Evolutionary conservation across 2,797 vertebrate species (phyloP), one percentile per base, ranked within the genome.

Genomic region (Falco concolor): DNA sequence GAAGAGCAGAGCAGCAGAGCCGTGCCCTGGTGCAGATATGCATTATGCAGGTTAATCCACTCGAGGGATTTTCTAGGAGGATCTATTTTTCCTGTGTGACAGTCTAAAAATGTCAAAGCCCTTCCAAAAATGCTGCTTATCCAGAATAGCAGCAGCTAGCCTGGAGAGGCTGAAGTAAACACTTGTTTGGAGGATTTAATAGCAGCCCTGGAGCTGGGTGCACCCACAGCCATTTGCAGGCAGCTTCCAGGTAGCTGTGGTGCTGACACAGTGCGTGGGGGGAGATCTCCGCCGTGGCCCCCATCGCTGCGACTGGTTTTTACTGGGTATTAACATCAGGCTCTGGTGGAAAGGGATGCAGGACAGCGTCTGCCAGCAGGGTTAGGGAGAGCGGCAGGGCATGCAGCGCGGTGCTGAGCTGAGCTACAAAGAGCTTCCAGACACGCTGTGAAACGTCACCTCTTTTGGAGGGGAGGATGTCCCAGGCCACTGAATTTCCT

Each of bases 21-120:
- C 5, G 2, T 69, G 60, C 59, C 45, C 84, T n/a, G 65, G 28
- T 27, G 45, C 18, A 4, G 77, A 32, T 61, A 9, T 68, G 59
- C 38, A 1, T 90, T 77, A 16, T 4, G 23, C 90, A 59, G 80
- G 77, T 86, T 95, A 84, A 93, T 94, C 86, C 79, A 6, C 65
- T 85, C 11, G 18, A 61, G 78, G 86, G 90, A 68, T 95, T 90
- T 93, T 75, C 83, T 53, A 6, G 27, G 57, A 72, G 92, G 57
- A 70, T 90, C 85, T 85, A 0, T 82, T 93, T 74, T 57, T 36
- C 44, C 27, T 36, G 10, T 10, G 20, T 9, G 28, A 44, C 6
- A 6, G 47, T 79, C 72, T 95, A 87, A 85, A 95, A 91, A 89
- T 16, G 78, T 79, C 86, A 65, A 12, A 87, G 86, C 65, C 23